Evolutionary conservation across 2,797 vertebrate species (phyloP).

Genomic region (Poecilia picta): DNA sequence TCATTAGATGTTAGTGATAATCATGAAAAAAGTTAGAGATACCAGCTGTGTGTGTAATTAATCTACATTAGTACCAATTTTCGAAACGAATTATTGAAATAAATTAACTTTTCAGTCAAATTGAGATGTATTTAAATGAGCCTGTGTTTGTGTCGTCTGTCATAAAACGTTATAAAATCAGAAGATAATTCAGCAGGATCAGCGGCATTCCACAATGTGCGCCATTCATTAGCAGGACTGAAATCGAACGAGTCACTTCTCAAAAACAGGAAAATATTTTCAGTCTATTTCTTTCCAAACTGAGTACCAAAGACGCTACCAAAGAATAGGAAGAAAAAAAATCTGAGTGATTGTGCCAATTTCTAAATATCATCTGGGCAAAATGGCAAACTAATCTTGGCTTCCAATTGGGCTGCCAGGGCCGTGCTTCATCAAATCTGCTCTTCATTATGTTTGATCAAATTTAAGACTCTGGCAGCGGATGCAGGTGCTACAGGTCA

Average conservation of each 20-base stretch:
- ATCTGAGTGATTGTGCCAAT: constrained; percentile 41
- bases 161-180: neutral
- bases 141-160: neutral
- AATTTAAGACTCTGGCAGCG: constrained; percentile 54
- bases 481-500: constrained; percentile 66
- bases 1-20: neutral
- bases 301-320: constrained; percentile 28
- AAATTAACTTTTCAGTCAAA: neutral
- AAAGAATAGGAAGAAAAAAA: constrained; percentile 23
- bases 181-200: neutral
- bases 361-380: constrained; percentile 56
- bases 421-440: constrained; percentile 65
- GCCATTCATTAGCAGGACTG: neutral
- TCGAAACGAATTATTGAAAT: neutral
- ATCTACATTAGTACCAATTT: neutral
- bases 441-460: constrained; percentile 66
- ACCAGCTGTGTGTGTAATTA: neutral
- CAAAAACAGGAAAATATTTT: neutral
- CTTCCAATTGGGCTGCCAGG: constrained; percentile 40
- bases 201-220: constrained; percentile 11
- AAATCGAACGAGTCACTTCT: neutral
- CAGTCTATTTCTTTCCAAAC: neutral
- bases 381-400: constrained; percentile 47
- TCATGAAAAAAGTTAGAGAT: neutral
- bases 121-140: neutral